Evolutionary conservation across 1,140 invertebrate genomes (phyloP), one percentile per base, ranked within the genome.

Genomic region (Drosophila parabipectinata): DNA sequence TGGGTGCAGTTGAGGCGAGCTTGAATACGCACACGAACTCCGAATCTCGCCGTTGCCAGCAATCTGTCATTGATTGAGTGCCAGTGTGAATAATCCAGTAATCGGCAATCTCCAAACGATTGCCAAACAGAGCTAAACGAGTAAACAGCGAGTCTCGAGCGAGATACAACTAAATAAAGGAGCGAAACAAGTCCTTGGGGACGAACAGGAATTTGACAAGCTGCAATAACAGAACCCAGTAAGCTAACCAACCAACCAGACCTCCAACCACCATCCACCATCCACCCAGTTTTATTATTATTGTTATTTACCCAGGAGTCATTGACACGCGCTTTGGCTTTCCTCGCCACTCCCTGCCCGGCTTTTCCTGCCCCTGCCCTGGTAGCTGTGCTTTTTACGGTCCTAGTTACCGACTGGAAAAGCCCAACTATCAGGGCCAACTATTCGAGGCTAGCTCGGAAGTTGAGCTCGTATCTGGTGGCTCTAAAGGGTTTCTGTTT

Each of bases 121-220:
- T 69, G 62, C 30, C 66, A 69, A 69, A 69, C 66, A 68, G 34
- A 56, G 63, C 68, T 64, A 37, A 37, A 48, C 47, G 12, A 48
- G 63, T 14, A 68, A 48, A 69, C 51, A 69, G 68, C 69, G 53
- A 26, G 37, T 21, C 21, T 21, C 21, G 21, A 21, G 15, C 55
- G 64, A 28, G 14, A 52, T 12, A 24, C 34, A 45, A 64, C 48
- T 30, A 15, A 66, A 47, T 37, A 47, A 37, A 8, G 28, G 9
- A 26, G 32, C n/a, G 3, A 52, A 67, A 50, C 30, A 39, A 28
- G 61, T 61, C 56, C 41, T 10, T 14, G 24, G 45, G 61, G 18
- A 30, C 28, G 2, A 3, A 21, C 15, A 34, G 9, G 5, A 68
- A 68, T 55, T 69, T 50, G 63, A 69, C 63, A 50, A 69, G 48